phyloP scores from a whole-genome alignment of 2,113 vertebrate genomes.

The Paradoxurus hermaphroditus region DNA sequence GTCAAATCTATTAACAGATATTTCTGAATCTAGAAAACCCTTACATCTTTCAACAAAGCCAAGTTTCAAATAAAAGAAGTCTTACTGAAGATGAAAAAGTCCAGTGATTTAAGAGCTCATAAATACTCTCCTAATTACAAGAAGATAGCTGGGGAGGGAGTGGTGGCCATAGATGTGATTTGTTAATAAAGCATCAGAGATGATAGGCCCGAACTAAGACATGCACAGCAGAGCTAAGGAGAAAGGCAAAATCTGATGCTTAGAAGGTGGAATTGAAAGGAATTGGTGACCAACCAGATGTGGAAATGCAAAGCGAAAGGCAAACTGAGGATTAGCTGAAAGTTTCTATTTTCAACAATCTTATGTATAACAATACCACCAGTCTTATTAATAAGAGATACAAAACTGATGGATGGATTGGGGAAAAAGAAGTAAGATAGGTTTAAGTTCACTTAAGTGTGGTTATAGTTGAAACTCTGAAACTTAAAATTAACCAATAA shows the following conservation, averaged over 20 bases:
- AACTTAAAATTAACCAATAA: background rate
- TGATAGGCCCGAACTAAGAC: background rate
- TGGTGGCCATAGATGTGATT: background rate
- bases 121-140: background rate
- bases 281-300: background rate
- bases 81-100: background rate
- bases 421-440: background rate
- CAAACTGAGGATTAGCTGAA: background rate
- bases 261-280: background rate
- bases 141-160: background rate
- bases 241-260: background rate
- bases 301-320: background rate
- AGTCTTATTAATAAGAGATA: background rate
- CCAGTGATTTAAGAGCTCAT: background rate
- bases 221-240: background rate
- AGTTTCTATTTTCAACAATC: background rate
- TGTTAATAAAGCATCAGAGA: background rate
- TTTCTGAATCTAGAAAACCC: constrained; percentile 33
- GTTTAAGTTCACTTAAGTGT: background rate
- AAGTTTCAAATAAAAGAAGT: background rate
- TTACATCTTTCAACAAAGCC: background rate
- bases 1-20: background rate
- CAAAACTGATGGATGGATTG: background rate
- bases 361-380: background rate
- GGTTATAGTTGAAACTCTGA: background rate